These are phyloP conservation scores for Monarcha castaneiventris DNA, from an alignment of 2,113 vertebrate species.

Conservation along the genomic window DNA sequence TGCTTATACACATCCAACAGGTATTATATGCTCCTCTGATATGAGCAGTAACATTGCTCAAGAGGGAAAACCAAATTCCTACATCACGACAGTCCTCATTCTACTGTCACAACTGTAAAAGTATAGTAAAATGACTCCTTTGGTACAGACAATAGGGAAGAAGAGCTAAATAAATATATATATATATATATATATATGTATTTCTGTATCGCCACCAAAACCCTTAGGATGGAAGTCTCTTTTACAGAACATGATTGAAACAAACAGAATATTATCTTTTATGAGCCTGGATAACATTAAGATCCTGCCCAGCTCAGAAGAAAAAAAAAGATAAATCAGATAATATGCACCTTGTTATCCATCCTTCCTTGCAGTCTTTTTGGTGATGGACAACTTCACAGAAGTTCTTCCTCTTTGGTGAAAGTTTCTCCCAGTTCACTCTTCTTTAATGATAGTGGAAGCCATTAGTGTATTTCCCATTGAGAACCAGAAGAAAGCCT, in stretches of 20 bases:
- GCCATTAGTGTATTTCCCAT: background rate
- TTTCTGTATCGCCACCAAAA: background rate
- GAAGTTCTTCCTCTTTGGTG: background rate
- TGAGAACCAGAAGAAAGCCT: background rate
- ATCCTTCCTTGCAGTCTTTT: background rate
- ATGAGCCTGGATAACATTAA: background rate
- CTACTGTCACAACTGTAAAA: background rate
- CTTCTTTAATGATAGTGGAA: background rate
- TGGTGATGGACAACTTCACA: background rate
- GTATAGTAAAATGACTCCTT: background rate
- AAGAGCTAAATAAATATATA: background rate
- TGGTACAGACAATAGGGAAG: background rate
- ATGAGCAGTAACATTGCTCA: background rate
- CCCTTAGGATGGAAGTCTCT: background rate
- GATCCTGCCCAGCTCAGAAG: background rate
- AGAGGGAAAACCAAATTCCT: background rate
- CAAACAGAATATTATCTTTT: background rate
- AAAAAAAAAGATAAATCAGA: background rate
- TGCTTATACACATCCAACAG: background rate
- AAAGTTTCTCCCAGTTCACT: background rate
- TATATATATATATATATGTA: too few species aligned
- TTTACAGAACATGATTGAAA: background rate
- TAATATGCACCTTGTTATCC: background rate
- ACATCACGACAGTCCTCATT: background rate
- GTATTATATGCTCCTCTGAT: background rate